A percentile compares a stretch with the other conserved stretches of the same genome.
Conservation (phyloP, 2,113 vertebrate genomes). For the Urocitellus parryii region DNA sequence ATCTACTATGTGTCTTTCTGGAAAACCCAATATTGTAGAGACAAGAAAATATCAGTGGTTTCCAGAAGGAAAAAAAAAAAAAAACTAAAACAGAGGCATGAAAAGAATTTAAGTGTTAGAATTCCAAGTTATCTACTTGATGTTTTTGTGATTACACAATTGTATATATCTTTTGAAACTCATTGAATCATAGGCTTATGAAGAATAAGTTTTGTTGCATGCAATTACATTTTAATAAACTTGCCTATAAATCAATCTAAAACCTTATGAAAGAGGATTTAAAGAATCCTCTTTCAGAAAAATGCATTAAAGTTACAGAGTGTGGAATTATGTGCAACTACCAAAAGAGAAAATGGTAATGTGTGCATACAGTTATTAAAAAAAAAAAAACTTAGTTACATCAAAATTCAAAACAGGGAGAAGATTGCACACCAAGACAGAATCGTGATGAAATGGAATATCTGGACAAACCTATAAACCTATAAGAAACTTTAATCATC, state of each 20-base stretch:
- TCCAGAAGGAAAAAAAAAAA: background rate
- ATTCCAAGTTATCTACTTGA: background rate
- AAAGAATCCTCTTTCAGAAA: background rate
- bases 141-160: background rate
- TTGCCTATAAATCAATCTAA: background rate
- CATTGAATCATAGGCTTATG: background rate
- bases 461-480: background rate
- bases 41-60: background rate
- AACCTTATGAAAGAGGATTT: background rate
- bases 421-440: background rate
- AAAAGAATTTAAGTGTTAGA: background rate
- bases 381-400: background rate
- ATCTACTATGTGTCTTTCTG: background rate
- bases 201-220: background rate
- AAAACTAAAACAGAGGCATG: background rate
- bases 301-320: background rate
- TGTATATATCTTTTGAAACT: background rate
- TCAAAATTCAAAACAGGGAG: background rate
- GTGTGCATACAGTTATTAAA: background rate
- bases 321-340: background rate
- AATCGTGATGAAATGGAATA: background rate
- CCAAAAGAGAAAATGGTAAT: background rate
- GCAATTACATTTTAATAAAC: background rate
- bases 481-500: background rate
- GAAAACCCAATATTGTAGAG: background rate